Conservation (phyloP, 2,797 vertebrate genomes). For the Sebastes iracundus region DNA sequence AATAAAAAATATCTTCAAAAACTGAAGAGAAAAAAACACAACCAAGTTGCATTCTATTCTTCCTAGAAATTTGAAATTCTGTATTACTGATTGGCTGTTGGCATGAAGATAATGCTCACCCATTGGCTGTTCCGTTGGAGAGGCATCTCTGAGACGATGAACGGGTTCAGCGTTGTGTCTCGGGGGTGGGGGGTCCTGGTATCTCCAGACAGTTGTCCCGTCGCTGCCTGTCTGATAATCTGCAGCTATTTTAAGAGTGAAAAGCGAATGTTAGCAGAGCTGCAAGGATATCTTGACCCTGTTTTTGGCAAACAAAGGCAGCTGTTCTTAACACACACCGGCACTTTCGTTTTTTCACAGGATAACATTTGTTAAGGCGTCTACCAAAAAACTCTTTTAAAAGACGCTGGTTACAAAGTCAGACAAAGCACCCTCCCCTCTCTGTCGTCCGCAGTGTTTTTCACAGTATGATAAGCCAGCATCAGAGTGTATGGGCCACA, state of each 20-base stretch:
- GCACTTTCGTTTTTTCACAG: neutral
- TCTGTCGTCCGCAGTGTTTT: constrained; percentile 8
- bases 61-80: constrained; percentile 8
- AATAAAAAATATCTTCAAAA: constrained; percentile 65
- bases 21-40: constrained; percentile 33
- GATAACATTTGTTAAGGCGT: neutral
- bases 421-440: constrained; percentile 9
- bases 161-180: neutral
- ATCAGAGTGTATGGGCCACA: neutral
- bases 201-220: neutral
- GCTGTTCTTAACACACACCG: neutral
- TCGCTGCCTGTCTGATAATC: neutral
- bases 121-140: constrained; percentile 3
- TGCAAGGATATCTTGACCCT: neutral
- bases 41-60: constrained; percentile 47
- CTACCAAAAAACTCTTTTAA: neutral
- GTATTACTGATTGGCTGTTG: constrained; percentile 39
- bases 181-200: neutral
- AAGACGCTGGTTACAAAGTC: constrained; percentile 58
- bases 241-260: neutral
- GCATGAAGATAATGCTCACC: neutral
- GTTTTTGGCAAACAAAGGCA: constrained; percentile 6
- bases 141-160: neutral
- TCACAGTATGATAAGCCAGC: neutral
- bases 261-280: neutral